These are phyloP conservation scores for Nemapogon koenigi DNA, from an alignment of 2,888 invertebrate species.

Conservation along the genomic window DNA sequence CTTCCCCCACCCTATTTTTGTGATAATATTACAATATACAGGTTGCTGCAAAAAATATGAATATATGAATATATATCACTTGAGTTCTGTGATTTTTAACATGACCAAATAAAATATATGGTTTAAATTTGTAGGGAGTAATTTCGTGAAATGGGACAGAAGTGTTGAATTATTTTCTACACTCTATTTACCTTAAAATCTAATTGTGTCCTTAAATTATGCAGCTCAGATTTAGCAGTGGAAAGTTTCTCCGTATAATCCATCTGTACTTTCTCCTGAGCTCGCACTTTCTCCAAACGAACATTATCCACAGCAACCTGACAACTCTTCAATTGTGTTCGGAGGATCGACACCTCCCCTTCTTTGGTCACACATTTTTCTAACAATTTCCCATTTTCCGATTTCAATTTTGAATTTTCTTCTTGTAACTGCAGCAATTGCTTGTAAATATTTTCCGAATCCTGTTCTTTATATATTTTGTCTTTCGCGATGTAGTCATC, in stretches of 20 bases:
- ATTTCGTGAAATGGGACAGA: too few relatives aligned
- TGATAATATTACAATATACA: too few relatives aligned
- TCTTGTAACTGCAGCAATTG: slow-evolving; percentile 42
- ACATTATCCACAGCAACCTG: slow-evolving; percentile 49
- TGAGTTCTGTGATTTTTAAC: too few relatives aligned
- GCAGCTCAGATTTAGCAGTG: slow-evolving; percentile 40
- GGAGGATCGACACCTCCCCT: slow-evolving; percentile 62
- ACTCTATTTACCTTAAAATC: slow-evolving; percentile 66
- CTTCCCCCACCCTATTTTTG: too few relatives aligned
- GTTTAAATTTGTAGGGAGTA: too few relatives aligned
- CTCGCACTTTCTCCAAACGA: slow-evolving; percentile 43
- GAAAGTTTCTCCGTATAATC: slow-evolving; percentile 58
- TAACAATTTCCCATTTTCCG: slow-evolving; percentile 46
- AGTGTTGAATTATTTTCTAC: too few relatives aligned
- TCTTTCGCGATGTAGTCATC: slow-evolving; percentile 38
- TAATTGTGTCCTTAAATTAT: slow-evolving; percentile 53
- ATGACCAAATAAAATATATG: too few relatives aligned
- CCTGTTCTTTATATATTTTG: slow-evolving; percentile 34
- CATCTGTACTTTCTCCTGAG: slow-evolving; percentile 48
- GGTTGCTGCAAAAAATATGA: too few relatives aligned
- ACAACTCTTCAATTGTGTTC: slow-evolving; percentile 56
- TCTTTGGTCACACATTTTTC: slow-evolving; percentile 62
- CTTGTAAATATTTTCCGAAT: slow-evolving; percentile 33
- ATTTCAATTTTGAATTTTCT: slow-evolving; percentile 45
- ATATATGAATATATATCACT: too few relatives aligned